Evolutionary conservation across 2,113 vertebrate genomes (phyloP).

Genomic region (Lota lota): DNA sequence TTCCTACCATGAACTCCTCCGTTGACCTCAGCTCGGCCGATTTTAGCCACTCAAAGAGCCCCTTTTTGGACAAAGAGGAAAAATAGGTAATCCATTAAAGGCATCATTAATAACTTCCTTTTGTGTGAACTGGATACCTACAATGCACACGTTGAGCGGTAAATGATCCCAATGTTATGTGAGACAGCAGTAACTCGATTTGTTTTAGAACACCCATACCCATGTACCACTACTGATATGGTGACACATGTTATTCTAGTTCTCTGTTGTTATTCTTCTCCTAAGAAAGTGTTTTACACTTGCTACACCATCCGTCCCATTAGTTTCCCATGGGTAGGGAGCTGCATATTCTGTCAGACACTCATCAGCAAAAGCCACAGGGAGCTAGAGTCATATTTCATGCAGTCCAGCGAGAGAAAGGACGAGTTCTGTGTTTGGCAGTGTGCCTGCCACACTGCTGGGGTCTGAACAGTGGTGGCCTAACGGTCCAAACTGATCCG

Average conservation of each 20-base stretch:
- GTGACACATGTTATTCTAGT: slow-evolving; percentile 6
- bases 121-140: not conserved
- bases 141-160: not conserved
- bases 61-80: slow-evolving; percentile 53
- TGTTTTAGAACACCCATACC: slow-evolving; percentile 1
- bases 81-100: not conserved
- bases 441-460: slow-evolving; percentile 1
- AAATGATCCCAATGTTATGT: not conserved
- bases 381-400: slow-evolving; percentile 18
- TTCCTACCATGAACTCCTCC: slow-evolving; percentile 76
- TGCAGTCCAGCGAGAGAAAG: slow-evolving; percentile 19
- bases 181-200: not conserved
- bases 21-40: slow-evolving; percentile 76
- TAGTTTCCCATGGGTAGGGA: slow-evolving; percentile 33
- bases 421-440: slow-evolving; percentile 21
- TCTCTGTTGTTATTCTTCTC: slow-evolving; percentile 5
- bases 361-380: slow-evolving; percentile 29
- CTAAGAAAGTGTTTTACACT: slow-evolving; percentile 4
- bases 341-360: slow-evolving; percentile 31
- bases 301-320: slow-evolving; percentile 26
- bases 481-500: slow-evolving; percentile 4
- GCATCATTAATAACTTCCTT: not conserved
- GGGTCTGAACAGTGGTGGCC: slow-evolving; percentile 1
- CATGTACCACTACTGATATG: slow-evolving; percentile 20
- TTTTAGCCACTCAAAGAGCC: slow-evolving; percentile 81